Conservation (phyloP, 2,888 invertebrate species). For the Orthosia gracilis region DNA sequence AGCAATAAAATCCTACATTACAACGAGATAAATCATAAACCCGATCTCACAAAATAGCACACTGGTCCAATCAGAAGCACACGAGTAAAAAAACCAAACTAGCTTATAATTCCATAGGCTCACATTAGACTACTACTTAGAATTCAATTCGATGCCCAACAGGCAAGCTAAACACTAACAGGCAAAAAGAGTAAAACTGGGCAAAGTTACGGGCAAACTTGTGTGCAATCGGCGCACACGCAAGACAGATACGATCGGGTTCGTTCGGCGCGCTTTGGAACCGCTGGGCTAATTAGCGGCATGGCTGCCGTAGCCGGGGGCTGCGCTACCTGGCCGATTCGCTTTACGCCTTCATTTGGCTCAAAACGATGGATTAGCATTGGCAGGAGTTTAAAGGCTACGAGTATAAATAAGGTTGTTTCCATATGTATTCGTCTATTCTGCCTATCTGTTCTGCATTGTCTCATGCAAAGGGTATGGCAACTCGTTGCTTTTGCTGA, state of each 20-base stretch:
- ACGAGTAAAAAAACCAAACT: conserved; percentile 45
- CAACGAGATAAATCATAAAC: conserved; percentile 13
- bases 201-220: conserved; percentile 43
- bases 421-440: background rate
- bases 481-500: background rate
- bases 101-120: conserved; percentile 44
- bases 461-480: background rate
- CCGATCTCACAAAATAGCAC: background rate
- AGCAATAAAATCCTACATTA: background rate
- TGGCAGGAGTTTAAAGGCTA: conserved; percentile 19
- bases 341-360: conserved; percentile 57
- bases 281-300: conserved; percentile 69
- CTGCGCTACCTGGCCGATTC: conserved; percentile 59
- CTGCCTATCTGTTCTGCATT: background rate
- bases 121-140: conserved; percentile 53
- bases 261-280: conserved; percentile 53
- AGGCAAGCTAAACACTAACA: conserved; percentile 50
- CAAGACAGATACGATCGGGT: conserved; percentile 70
- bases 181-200: conserved; percentile 53
- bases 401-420: conserved; percentile 6
- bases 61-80: conserved; percentile 14
- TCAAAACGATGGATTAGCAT: conserved; percentile 43
- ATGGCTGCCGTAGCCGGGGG: conserved; percentile 44
- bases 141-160: conserved; percentile 56
- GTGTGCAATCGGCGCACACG: conserved; percentile 66